A percentile compares a stretch with the other conserved stretches of the same genome.
These are phyloP conservation scores for Anthonomus grandis DNA, from an alignment of 1,140 invertebrate genomes.

Conservation along the genomic window DNA sequence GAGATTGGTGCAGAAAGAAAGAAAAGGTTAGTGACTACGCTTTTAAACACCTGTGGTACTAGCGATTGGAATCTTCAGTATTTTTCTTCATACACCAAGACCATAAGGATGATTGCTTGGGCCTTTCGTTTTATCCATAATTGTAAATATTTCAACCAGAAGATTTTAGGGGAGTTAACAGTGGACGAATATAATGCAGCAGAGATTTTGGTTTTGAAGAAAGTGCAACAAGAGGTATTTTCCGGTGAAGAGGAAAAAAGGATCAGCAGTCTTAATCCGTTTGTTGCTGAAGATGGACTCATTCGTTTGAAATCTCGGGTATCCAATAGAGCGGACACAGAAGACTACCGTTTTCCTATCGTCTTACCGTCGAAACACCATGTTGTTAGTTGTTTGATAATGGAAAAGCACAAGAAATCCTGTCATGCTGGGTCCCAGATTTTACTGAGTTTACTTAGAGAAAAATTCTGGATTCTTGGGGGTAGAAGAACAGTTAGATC, in stretches of 20 bases:
- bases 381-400: constrained; percentile 17
- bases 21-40: background rate
- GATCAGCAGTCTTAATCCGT: background rate
- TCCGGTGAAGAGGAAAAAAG: background rate
- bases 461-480: constrained; percentile 27
- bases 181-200: constrained; percentile 25
- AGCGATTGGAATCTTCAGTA: constrained; percentile 10
- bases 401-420: constrained; percentile 1
- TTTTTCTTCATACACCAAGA: constrained; percentile 35
- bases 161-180: too few species aligned
- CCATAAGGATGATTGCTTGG: constrained; percentile 36
- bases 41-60: background rate
- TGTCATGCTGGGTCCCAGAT: constrained; percentile 21
- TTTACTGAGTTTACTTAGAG: constrained; percentile 22
- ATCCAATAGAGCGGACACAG: constrained; percentile 28
- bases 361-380: constrained; percentile 35
- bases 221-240: constrained; percentile 8
- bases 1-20: background rate
- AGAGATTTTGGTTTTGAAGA: constrained; percentile 24
- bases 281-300: constrained; percentile 4
- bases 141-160: constrained; percentile 28
- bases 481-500: constrained; percentile 29
- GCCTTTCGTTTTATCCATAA: constrained; percentile 33
- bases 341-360: constrained; percentile 34
- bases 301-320: constrained; percentile 37